Base-by-base conservation (phyloP, 37 sponge, comb jelly and placozoan species). In the Cliona cf. orientalis region DNA sequence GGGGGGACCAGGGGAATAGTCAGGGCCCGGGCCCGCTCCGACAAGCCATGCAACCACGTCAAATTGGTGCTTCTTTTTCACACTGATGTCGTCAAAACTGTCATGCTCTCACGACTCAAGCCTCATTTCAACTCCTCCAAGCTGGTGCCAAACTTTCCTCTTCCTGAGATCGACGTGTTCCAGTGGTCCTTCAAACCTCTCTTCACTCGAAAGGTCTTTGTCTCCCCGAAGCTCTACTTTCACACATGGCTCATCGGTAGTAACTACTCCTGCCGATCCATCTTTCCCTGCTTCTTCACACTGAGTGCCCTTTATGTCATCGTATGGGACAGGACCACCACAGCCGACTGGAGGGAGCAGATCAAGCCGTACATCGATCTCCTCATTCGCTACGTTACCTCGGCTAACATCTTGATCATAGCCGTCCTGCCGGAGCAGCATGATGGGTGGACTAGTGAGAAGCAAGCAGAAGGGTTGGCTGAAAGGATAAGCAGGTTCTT, bases 271-370 rank as follows among this genome's bases (percentile, higher is more conserved):
- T 71, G 36, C 55, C 68, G 40, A 31, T 74, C 76, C 41, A 42
- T 90, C 39, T 94, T 83, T 66, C 87, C 87, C 21, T 94, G 90
- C 38, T 80, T 90, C 77, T 94, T 89, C 66, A 83, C 78, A 3
- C 35, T 78, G 45, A 64, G 71, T 71, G 90, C 91, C 9, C 83
- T 94, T 42, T 90, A 86, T 57, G 62, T 89, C 43, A 56, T 94
- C 5, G 72, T 89, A 23, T 80, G 80, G 76, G 93, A 93, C 39
- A 45, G 72, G 46, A 85, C 80, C 1, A 69, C 60, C 32, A 71
- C 81, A 6, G 66, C 55, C 3, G 76, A 81, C 42, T 45, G 88
- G 32, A 67, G 79, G 55, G 86, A 93, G 49, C 86, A 93, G 53
- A 66, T 93, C 25, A 85, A 78, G 35, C 56, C 66, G 2, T 82